A percentile compares a stretch with the other conserved stretches of the same genome.
These are phyloP conservation scores for Burhinus oedicnemus DNA, from an alignment of 2,113 vertebrate genomes.

Conservation along the genomic window DNA sequence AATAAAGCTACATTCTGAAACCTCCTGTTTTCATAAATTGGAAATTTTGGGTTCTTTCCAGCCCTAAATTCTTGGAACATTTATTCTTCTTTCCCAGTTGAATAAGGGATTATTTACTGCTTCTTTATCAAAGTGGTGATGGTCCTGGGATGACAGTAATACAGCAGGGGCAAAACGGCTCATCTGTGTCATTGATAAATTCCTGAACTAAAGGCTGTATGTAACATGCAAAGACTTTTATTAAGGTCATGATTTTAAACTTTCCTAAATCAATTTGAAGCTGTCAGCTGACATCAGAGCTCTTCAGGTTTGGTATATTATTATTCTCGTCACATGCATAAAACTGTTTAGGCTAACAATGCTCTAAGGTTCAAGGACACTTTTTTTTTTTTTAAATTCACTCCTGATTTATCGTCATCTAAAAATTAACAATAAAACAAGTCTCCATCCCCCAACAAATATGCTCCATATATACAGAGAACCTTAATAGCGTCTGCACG, in stretches of 20 bases:
- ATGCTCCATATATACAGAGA: neutral
- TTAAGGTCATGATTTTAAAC: neutral
- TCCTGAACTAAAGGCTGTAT: neutral
- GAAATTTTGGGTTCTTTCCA: neutral
- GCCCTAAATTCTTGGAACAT: neutral
- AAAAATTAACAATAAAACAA: neutral
- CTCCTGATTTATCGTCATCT: neutral
- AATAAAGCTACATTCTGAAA: neutral
- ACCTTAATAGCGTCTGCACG: neutral
- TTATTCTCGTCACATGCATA: neutral
- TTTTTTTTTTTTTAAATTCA: neutral
- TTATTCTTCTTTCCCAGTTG: neutral
- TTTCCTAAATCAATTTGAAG: neutral
- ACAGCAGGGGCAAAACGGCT: neutral
- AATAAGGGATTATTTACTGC: neutral
- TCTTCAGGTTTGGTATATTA: neutral
- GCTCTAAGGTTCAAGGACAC: neutral
- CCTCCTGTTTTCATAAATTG: neutral
- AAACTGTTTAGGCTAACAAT: neutral
- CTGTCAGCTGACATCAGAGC: neutral
- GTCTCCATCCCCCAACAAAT: neutral
- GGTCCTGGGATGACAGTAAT: neutral
- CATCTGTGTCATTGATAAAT: neutral
- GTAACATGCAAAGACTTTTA: neutral
- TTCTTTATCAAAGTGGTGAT: neutral